Evolutionary conservation across 2,888 invertebrate genomes (phyloP).

Genomic region (Chrysomela aeneicollis): DNA sequence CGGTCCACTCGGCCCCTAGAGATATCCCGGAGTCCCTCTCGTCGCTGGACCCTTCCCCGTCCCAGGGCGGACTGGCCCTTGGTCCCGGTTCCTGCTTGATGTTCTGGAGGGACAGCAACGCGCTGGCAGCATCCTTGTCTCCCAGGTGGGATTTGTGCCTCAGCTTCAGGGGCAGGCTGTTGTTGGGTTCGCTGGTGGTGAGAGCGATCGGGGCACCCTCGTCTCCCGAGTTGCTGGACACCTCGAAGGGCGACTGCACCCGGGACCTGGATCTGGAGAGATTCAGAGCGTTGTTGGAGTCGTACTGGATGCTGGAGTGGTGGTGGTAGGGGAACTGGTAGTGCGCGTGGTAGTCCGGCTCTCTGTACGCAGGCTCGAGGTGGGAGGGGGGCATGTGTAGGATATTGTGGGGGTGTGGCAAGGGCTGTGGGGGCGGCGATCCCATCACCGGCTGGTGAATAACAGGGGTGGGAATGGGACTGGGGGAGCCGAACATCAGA

Average conservation of each 20-base stretch:
- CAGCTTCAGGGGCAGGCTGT: slow-evolving; percentile 86
- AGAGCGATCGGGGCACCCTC: slow-evolving; percentile 62
- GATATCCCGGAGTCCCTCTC: slow-evolving; percentile 91
- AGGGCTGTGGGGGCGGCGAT: slow-evolving; percentile 64
- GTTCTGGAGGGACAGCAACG: slow-evolving; percentile 81
- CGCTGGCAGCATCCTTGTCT: slow-evolving; percentile 86
- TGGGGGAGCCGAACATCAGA: slow-evolving; percentile 66
- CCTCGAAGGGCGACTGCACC: slow-evolving; percentile 79
- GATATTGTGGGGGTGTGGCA: slow-evolving; percentile 62
- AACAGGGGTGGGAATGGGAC: slow-evolving; percentile 69
- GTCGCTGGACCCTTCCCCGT: slow-evolving; percentile 89
- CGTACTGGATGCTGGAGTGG: slow-evolving; percentile 65
- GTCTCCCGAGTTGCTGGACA: slow-evolving; percentile 77
- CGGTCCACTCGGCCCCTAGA: slow-evolving; percentile 74
- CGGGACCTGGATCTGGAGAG: slow-evolving; percentile 69
- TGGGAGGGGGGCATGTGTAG: slow-evolving; percentile 56
- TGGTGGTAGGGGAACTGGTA: slow-evolving; percentile 53
- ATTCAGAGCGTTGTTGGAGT: slow-evolving; percentile 74
- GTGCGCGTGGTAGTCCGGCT: slow-evolving; percentile 60
- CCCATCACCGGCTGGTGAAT: slow-evolving; percentile 66
- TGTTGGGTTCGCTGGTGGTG: slow-evolving; percentile 69
- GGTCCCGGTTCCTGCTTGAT: slow-evolving; percentile 87
- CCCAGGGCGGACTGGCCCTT: slow-evolving; percentile 84
- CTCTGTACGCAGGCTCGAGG: slow-evolving; percentile 63
- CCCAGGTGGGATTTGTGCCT: slow-evolving; percentile 91